Evolutionary conservation across 37 sponge, comb jelly and placozoan genomes (phyloP), one percentile per base, ranked within the genome.

Genomic region (Eunapius fragilis): DNA sequence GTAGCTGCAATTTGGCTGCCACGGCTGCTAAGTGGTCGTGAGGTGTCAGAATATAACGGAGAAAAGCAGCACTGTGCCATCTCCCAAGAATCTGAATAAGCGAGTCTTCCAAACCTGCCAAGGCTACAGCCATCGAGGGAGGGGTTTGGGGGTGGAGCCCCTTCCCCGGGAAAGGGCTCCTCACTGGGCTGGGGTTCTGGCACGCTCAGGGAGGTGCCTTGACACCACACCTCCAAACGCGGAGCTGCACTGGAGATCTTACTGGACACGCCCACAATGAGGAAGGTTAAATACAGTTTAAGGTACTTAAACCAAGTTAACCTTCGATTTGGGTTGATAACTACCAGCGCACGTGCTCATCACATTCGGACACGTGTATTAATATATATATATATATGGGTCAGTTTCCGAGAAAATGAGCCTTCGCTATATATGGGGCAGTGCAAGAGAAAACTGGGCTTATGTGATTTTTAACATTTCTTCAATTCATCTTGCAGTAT

Each of bases 41-140:
- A 32, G 82, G 71, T 25, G 71, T 81, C 32, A 3, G 82, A 25
- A 81, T 81, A 25, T 84, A 84, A 22, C 10, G 49, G 30, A 84
- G 76, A 48, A 84, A 75, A 17, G 75, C 76, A 11, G 33, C 76
- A 25, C 84, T 84, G 6, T 84, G 27, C 84, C 84, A 82, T 28
- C 74, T 71, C 26, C 83, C 73, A 13, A 82, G 72, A 25, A 27
- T 71, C 25, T 36, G 83, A 68, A 84, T 84, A 30, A 35, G 27
- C 24, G 68, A 84, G 32, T 84, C 84, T 41, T 45, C 68, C 28
- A 84, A 36, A 47, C 84, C 75, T 30, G 35, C 67, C n/a, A n/a
- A n/a, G n/a, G n/a, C n/a, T n/a, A n/a, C n/a, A n/a, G n/a, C n/a
- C n/a, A n/a, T n/a, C n/a, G n/a, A n/a, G n/a, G n/a, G n/a, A n/a